These are phyloP conservation scores for Drymonia ruficornis DNA, from an alignment of 2,888 invertebrate species.

Conservation along the genomic window DNA sequence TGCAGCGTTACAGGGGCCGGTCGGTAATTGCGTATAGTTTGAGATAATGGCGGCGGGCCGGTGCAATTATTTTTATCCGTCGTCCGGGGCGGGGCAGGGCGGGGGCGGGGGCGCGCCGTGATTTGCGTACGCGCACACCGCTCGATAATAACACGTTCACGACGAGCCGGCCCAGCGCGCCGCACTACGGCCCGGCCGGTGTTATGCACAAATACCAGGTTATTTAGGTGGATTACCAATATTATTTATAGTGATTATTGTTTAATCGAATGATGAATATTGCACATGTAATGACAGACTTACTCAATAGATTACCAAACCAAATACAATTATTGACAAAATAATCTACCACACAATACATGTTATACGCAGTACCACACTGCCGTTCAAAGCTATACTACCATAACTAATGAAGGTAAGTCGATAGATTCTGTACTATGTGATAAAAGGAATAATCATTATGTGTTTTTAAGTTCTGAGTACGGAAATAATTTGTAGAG, in stretches of 20 bases:
- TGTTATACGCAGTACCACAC: too few species aligned
- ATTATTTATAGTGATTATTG: background rate
- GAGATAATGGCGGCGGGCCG: conserved; percentile 67
- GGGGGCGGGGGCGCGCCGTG: conserved; percentile 45
- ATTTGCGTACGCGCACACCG: conserved; percentile 68
- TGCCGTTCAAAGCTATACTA: too few species aligned
- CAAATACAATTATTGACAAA: too few species aligned
- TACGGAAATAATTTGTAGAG: too few species aligned
- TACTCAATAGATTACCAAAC: too few species aligned
- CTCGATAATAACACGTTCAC: conserved; percentile 50
- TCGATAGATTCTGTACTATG: too few species aligned
- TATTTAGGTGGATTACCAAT: conserved; percentile 6
- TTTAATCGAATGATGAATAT: background rate
- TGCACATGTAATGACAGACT: too few species aligned
- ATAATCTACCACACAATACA: too few species aligned
- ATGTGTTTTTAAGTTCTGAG: too few species aligned
- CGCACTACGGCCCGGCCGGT: background rate
- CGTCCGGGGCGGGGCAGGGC: conserved; percentile 38
- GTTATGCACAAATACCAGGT: background rate
- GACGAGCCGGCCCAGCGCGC: conserved; percentile 29
- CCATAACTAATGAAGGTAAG: too few species aligned
- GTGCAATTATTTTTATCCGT: conserved; percentile 74
- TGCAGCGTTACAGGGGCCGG: conserved; percentile 40
- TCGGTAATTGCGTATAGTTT: conserved; percentile 76
- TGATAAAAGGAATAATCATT: too few species aligned